Percentiles rank a stretch among this genome's conserved stretches.
phyloP scores from a whole-genome alignment of 1,140 invertebrate species.

The Bemisia tabaci region DNA sequence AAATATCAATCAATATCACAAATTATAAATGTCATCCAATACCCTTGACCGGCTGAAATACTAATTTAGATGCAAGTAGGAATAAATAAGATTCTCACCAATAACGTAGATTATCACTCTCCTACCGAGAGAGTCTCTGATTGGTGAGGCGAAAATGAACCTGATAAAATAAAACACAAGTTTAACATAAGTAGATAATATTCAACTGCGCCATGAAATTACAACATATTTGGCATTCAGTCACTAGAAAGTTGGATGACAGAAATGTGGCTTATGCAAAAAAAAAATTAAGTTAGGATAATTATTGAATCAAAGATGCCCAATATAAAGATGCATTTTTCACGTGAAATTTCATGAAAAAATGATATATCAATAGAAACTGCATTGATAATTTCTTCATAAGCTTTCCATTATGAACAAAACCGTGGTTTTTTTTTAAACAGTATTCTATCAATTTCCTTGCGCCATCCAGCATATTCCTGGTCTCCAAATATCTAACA shows the following conservation, averaged over 20 bases:
- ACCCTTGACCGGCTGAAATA: too few relatives aligned
- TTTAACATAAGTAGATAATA: background rate
- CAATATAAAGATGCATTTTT: background rate
- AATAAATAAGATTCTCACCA: constrained; percentile 40
- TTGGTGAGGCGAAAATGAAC: constrained; percentile 50
- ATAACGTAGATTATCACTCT: constrained; percentile 51
- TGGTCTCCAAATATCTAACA: too few relatives aligned
- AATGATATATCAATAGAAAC: constrained; percentile 39
- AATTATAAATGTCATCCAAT: too few relatives aligned
- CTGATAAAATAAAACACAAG: constrained; percentile 4
- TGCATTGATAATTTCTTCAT: constrained; percentile 50
- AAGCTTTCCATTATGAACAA: too few relatives aligned
- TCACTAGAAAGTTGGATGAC: background rate
- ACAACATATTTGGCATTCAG: background rate
- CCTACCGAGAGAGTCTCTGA: constrained; percentile 50
- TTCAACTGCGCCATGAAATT: background rate
- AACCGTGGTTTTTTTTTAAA: constrained; percentile 50
- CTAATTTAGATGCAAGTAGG: too few relatives aligned
- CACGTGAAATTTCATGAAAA: background rate
- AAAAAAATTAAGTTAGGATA: background rate
- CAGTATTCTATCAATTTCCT: constrained; percentile 51
- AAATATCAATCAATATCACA: too few relatives aligned
- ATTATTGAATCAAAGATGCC: background rate
- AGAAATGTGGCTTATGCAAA: background rate
- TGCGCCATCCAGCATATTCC: constrained; percentile 21